Percentiles rank a stretch among this genome's conserved stretches.
Evolutionary conservation across 2,113 vertebrate genomes (phyloP).

Genomic region (Albula glossodonta): DNA sequence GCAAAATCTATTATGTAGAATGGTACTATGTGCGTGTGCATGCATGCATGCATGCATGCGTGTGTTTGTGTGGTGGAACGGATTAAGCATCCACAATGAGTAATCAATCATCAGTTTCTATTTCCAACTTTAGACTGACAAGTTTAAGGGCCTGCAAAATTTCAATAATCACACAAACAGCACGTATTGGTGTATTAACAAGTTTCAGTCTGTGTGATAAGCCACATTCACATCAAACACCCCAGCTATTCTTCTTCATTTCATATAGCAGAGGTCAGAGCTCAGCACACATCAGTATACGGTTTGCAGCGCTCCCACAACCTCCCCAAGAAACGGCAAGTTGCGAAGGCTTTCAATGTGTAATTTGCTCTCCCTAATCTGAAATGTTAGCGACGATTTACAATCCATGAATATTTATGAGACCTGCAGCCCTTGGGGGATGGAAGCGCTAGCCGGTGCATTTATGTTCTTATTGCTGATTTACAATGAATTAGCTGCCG

Average conservation of each 20-base stretch:
- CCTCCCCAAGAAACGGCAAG: background rate
- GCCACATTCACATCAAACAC: background rate
- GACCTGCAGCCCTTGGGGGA: conserved; percentile 42
- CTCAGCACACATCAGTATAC: conserved; percentile 31
- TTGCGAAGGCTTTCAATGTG: conserved; percentile 25
- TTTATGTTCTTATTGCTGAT: conserved; percentile 55
- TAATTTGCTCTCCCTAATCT: conserved; percentile 59
- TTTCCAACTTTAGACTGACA: background rate
- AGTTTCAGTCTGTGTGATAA: no score
- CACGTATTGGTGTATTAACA: background rate
- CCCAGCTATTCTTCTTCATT: background rate
- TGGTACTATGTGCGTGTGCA: no score
- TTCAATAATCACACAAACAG: background rate
- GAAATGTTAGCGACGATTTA: conserved; percentile 53
- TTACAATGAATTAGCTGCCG: conserved; percentile 50
- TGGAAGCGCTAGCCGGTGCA: conserved; percentile 41
- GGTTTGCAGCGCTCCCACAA: background rate
- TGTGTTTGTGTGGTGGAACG: background rate
- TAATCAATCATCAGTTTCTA: no score
- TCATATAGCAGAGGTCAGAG: conserved; percentile 24
- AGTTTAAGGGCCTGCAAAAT: background rate
- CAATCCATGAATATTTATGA: conserved; percentile 65
- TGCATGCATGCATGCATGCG: background rate
- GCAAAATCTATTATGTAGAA: no score
- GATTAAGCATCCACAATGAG: no score